Base-by-base conservation (phyloP, 2,888 invertebrate species). In the Cepaea hortensis region DNA sequence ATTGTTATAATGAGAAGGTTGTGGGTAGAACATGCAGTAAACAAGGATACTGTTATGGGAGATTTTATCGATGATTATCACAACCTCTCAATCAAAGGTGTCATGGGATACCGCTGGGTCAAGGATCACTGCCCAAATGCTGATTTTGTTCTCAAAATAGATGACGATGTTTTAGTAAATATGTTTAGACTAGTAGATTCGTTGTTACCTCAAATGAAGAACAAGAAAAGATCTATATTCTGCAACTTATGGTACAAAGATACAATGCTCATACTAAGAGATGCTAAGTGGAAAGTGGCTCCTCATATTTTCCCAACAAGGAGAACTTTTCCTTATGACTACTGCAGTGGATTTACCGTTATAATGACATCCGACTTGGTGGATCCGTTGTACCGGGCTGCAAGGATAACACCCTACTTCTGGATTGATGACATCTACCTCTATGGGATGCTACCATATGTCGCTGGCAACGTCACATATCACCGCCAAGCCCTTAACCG, bases 51-150 rank as follows among this genome's bases (percentile, higher is more conserved):
- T 2, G 90, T 93, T 6, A 92, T 93, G 87, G 92, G 92, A 6
- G 83, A 91, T n/a, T 93, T 92, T 87, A 61, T 87, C 3, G 93
- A 93, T 85, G 85, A 91, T 1, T 93, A 93, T 85, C 89, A 88
- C 77, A 93, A 93, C 87, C 88, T 93, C 9, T 91, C 93, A 3
- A 90, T 92, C 79, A 93, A 93, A 89, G 93, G 92, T 13, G 92
- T 92, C 46, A 86, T 92, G 20, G 92, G 91, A 0, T 89, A 89
- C 76, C 81, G 80, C 55, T 88, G 88, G 88, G 79, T 84, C 55
- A 84, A 62, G 61, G 65, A 86, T 15, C 48, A 87, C 75, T 88
- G 88, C 50, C 46, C 81, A 11, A 85, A 82, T 48, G 84, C 87
- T 0, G 79, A 77, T 35, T 55, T 84, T 72, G 86, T 88, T 23